Conservation (phyloP, 2,888 invertebrate genomes). For the Stenoptilia bipunctidactyla region DNA sequence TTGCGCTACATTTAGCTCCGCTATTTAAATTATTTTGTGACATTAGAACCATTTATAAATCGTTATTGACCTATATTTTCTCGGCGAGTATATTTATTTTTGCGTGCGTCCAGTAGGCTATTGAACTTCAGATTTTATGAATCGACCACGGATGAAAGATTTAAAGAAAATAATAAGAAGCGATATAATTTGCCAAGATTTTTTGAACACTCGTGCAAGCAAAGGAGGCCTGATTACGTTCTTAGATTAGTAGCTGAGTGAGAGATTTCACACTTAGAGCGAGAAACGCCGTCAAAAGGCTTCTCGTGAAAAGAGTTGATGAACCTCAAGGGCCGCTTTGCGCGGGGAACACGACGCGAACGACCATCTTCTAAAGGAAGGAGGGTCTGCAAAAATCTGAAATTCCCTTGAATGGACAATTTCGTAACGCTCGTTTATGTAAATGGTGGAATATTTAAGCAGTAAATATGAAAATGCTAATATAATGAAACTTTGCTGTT, state of each 20-base stretch:
- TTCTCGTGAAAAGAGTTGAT: slow-evolving; percentile 1
- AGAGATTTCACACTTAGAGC: neutral
- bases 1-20: slow-evolving; percentile 1
- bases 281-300: neutral
- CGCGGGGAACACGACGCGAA: neutral
- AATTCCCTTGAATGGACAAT: too few species aligned
- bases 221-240: neutral
- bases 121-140: neutral
- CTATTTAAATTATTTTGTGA: slow-evolving; percentile 1
- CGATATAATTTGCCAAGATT: neutral
- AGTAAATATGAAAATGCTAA: too few species aligned
- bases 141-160: too few species aligned
- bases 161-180: too few species aligned
- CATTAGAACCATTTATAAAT: neutral
- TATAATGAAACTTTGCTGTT: too few species aligned
- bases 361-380: too few species aligned
- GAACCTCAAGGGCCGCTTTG: neutral
- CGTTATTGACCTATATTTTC: neutral
- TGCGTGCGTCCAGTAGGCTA: neutral
- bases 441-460: too few species aligned
- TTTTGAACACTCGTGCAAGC: neutral
- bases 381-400: too few species aligned
- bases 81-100: neutral
- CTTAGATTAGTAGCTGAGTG: neutral
- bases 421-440: too few species aligned